Conservation (phyloP, 2,113 vertebrate genomes). For the Cephalopterus ornatus region DNA sequence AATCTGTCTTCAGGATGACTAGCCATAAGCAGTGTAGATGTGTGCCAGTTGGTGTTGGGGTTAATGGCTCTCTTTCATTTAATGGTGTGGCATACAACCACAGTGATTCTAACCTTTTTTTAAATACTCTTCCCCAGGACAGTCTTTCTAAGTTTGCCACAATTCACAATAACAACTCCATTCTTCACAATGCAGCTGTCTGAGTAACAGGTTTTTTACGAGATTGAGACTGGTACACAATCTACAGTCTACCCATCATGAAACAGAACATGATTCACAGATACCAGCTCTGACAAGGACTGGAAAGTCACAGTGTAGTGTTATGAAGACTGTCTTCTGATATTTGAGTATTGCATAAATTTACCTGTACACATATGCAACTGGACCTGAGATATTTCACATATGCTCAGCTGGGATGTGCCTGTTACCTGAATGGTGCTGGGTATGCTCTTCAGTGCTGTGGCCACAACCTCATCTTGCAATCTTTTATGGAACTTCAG, state of each 20-base stretch:
- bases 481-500: not conserved
- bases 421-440: not conserved
- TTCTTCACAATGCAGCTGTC: not conserved
- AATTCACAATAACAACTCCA: not conserved
- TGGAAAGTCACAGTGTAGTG: not conserved
- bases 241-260: not conserved
- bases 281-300: not conserved
- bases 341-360: not conserved
- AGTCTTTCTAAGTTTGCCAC: not conserved
- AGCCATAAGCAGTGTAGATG: not conserved
- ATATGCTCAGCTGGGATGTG: not conserved
- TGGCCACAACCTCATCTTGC: not conserved
- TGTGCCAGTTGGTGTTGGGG: not conserved
- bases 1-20: not conserved
- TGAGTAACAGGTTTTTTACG: not conserved
- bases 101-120: not conserved
- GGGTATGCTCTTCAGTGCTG: not conserved
- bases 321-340: not conserved
- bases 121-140: not conserved
- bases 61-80: not conserved
- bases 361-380: not conserved
- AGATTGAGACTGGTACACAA: not conserved
- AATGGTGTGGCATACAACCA: fast-evolving
- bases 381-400: not conserved
- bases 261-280: not conserved